Evolutionary conservation across 2,113 vertebrate species (phyloP).

Genomic region (Naja naja): DNA sequence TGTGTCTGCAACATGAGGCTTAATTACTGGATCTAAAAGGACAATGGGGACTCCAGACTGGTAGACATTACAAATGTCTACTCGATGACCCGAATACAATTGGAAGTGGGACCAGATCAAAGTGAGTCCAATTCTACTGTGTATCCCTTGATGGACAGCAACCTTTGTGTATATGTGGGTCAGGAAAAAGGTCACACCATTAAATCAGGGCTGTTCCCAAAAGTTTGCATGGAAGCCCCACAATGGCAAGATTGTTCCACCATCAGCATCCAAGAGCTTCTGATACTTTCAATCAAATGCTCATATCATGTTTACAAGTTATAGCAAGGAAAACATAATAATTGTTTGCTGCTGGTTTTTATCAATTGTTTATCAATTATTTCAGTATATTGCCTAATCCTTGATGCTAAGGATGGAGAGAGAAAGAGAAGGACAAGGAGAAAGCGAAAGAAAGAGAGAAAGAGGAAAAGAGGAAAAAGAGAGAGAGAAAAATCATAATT

Average conservation of each 20-base stretch:
- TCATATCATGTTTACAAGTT: background rate
- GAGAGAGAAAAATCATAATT: background rate
- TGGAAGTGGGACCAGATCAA: background rate
- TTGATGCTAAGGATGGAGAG: background rate
- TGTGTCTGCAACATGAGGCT: background rate
- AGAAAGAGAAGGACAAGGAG: background rate
- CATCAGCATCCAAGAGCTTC: background rate
- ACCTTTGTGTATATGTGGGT: background rate
- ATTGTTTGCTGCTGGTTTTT: no score
- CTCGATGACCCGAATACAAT: background rate
- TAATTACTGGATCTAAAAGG: conserved; percentile 1
- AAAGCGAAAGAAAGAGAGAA: no score
- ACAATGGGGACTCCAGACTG: background rate
- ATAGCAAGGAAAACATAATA: background rate
- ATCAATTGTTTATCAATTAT: background rate
- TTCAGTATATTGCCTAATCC: background rate
- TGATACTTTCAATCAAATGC: background rate
- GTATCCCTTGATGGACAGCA: background rate
- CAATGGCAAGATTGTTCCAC: background rate
- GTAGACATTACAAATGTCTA: background rate
- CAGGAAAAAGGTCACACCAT: background rate
- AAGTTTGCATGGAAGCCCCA: background rate
- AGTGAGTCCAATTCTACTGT: background rate
- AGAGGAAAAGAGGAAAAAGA: no score
- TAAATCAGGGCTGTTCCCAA: background rate